Conservation (phyloP, 2,888 invertebrate species). For the Dryococelus australis region DNA sequence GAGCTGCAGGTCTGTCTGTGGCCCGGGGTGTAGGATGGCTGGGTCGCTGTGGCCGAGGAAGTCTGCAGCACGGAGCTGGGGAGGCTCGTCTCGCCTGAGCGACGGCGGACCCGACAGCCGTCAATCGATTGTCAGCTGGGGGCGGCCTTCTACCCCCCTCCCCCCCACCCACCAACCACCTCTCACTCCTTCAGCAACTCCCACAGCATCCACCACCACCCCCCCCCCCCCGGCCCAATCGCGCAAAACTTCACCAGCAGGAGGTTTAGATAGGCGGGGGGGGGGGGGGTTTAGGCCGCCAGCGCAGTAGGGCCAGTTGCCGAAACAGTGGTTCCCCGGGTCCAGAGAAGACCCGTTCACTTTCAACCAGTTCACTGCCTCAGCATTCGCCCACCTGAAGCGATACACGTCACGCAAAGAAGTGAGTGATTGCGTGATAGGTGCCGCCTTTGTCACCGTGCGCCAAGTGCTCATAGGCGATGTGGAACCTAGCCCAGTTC, state of each 20-base stretch:
- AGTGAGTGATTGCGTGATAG: too few species aligned
- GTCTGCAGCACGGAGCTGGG: background rate
- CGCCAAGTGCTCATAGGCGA: too few species aligned
- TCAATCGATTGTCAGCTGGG: conserved; percentile 62
- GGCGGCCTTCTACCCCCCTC: conserved; percentile 51
- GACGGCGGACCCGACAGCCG: conserved; percentile 56
- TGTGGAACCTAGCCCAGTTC: too few species aligned
- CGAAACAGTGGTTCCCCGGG: conserved; percentile 52
- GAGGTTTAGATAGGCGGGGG: too few species aligned
- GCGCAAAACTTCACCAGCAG: too few species aligned
- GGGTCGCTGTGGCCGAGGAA: background rate
- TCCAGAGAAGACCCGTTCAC: background rate
- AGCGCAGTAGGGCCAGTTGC: conserved; percentile 46
- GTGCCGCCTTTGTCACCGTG: too few species aligned
- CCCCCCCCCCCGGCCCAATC: conserved; percentile 36
- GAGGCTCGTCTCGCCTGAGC: background rate
- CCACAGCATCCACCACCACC: conserved; percentile 29
- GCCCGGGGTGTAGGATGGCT: too few species aligned
- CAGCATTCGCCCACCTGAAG: too few species aligned
- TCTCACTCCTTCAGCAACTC: conserved; percentile 48
- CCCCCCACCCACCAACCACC: conserved; percentile 51
- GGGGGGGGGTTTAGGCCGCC: too few species aligned
- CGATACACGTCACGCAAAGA: too few species aligned
- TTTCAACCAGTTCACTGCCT: too few species aligned
- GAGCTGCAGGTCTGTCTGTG: too few species aligned